A percentile compares a stretch with the other conserved stretches of the same genome.
These are phyloP conservation scores for Cyrtorhinus lividipennis DNA, from an alignment of 1,140 invertebrate species.

Conservation along the genomic window DNA sequence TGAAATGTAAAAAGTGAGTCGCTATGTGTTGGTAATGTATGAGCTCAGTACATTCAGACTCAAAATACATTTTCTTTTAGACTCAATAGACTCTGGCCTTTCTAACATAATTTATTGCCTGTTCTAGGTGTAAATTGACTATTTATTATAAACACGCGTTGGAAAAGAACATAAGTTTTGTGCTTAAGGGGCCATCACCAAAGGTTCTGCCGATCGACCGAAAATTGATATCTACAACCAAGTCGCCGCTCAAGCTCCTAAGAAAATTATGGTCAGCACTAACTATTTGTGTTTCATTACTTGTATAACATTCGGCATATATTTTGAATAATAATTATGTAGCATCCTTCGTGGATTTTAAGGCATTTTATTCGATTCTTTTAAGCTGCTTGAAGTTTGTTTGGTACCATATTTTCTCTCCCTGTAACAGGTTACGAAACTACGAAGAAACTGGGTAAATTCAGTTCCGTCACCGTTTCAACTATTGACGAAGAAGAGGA, in stretches of 20 bases:
- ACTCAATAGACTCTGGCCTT: no score
- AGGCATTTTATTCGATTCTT: no score
- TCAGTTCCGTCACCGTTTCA: slow-evolving; percentile 96
- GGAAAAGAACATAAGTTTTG: slow-evolving; percentile 65
- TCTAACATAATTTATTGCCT: no score
- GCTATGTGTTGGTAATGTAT: neutral
- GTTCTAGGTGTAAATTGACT: slow-evolving; percentile 63
- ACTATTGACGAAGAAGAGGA: slow-evolving; percentile 90
- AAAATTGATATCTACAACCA: slow-evolving; percentile 68
- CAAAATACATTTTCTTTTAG: no score
- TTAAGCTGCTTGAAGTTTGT: no score
- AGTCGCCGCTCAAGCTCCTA: slow-evolving; percentile 57
- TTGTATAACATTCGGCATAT: neutral
- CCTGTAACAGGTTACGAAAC: slow-evolving; percentile 71
- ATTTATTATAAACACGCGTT: slow-evolving; percentile 85
- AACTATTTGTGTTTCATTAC: no score
- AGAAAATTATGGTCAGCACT: slow-evolving; percentile 67
- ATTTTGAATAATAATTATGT: neutral
- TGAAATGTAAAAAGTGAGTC: slow-evolving; percentile 70
- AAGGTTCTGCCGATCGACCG: slow-evolving; percentile 56
- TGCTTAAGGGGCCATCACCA: slow-evolving; percentile 51
- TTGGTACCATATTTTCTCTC: no score
- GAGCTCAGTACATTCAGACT: no score
- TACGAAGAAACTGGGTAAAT: slow-evolving; percentile 99
- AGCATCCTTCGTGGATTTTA: no score